Evolutionary conservation across 2,113 vertebrate genomes (phyloP), one percentile per base, ranked within the genome.

Genomic region (Apus apus): DNA sequence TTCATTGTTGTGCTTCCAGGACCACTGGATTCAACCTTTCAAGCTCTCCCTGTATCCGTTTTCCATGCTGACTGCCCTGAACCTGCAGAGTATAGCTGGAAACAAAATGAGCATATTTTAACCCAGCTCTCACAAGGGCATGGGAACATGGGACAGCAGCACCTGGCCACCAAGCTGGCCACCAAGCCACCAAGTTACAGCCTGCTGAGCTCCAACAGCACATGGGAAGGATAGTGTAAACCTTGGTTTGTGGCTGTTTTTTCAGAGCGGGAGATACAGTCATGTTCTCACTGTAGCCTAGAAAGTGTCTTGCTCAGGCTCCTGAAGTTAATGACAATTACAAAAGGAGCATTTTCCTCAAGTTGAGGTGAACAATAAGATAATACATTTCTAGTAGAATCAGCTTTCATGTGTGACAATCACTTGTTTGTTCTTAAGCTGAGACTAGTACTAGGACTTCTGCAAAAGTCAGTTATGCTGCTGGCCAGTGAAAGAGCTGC

Each of bases 21-120:
- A 89, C 54, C 58, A 78, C 61, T 89, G 43, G 48, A 87, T 88
- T 87, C 97, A 97, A 25, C 96, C 98, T 64, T 97, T 98, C 80
- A 98, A 93, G 38, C 96, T 98, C 29, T 99, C 98, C 72, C 93
- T 98, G 96, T 98, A 99, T 81, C 99, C 98, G 13, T 98, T 98
- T 78, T 98, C 99, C 68, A 98, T 99, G 98, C 94, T 99, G 40
- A 97, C 97, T 34, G 98, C 98, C 4, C 98, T 84, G 98, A 98
- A 84, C 98, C 98, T 14, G 98, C 98, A 58, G 96, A 98, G 26
- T 97, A 98, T 56, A 98, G 97, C 85, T 89, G 57, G 96, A 98
- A 98, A 67, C 98, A 98, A 94, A 98, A 98, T 99, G 82, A 98
- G 98, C 56, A 64, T 38, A 11, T 85, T 74, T 82, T n/a, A 79